Evolutionary conservation across 2,888 invertebrate species (phyloP).

Genomic region (Belgica antarctica): DNA sequence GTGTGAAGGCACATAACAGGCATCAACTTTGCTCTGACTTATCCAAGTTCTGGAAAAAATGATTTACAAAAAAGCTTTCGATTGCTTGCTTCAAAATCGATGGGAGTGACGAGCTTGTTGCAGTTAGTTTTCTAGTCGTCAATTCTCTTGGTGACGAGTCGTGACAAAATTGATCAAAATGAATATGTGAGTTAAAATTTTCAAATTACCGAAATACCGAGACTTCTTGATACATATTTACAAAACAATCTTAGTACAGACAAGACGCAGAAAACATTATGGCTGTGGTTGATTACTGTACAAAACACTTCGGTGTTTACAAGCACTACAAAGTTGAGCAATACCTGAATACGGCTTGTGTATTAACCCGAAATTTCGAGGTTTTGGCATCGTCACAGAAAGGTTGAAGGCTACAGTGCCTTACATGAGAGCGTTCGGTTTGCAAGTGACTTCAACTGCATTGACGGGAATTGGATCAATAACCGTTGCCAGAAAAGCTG

Average conservation of each 20-base stretch:
- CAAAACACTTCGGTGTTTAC: background rate
- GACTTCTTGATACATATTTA: background rate
- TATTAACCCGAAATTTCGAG: constrained; percentile 38
- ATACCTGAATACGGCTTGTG: constrained; percentile 39
- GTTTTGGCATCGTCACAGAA: constrained; percentile 42
- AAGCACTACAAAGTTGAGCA: background rate
- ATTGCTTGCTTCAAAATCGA: constrained; percentile 39
- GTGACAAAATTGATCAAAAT: background rate
- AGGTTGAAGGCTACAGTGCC: constrained; percentile 37
- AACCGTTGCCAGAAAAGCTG: constrained; percentile 41
- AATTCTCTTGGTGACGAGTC: background rate
- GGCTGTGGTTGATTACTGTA: background rate
- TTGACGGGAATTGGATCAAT: constrained; percentile 40
- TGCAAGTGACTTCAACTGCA: constrained; percentile 37
- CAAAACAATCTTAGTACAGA: background rate
- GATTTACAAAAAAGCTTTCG: background rate
- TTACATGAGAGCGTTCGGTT: constrained; percentile 29
- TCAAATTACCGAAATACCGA: background rate
- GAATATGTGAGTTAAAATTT: background rate
- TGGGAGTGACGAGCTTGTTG: background rate
- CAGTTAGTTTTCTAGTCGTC: background rate
- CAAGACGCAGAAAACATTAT: background rate
- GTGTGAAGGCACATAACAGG: no score
- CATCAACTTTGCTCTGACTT: no score
- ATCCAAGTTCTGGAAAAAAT: background rate